Evolutionary conservation across 1,140 invertebrate genomes (phyloP).

Genomic region (Leptinotarsa undecemlineata): DNA sequence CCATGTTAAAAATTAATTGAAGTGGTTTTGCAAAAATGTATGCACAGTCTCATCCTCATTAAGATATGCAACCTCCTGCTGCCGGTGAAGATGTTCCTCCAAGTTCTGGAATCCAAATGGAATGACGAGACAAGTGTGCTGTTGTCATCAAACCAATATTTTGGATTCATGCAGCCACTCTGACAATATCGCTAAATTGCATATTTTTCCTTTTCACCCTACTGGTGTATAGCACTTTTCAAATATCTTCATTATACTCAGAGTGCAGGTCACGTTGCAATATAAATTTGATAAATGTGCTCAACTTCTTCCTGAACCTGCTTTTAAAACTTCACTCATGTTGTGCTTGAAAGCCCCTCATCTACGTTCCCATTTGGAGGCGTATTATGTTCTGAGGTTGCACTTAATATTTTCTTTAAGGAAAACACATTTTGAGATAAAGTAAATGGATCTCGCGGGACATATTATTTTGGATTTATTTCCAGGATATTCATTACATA

Average conservation of each 20-base stretch:
- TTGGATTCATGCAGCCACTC: too few species aligned
- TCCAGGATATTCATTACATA: too few species aligned
- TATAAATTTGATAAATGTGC: not conserved
- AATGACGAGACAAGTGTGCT: too few species aligned
- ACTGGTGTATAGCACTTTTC: not conserved
- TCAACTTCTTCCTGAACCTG: not conserved
- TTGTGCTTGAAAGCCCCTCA: not conserved
- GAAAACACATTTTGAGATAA: not conserved
- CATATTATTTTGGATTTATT: not conserved
- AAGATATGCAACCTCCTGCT: too few species aligned
- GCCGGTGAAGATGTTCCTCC: too few species aligned
- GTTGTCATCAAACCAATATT: too few species aligned
- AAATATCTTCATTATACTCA: not conserved
- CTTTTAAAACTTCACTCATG: not conserved
- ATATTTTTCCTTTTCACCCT: too few species aligned
- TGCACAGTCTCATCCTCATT: too few species aligned
- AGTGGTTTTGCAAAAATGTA: too few species aligned
- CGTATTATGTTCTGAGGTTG: not conserved
- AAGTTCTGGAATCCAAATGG: too few species aligned
- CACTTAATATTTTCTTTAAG: not conserved
- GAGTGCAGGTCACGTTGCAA: not conserved
- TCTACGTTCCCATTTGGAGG: slow-evolving; percentile 1
- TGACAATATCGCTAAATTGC: too few species aligned
- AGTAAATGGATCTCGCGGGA: not conserved
- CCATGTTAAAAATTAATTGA: too few species aligned